These are phyloP conservation scores for Smutsia gigantea DNA, from an alignment of 2,797 vertebrate genomes.

Conservation along the genomic window DNA sequence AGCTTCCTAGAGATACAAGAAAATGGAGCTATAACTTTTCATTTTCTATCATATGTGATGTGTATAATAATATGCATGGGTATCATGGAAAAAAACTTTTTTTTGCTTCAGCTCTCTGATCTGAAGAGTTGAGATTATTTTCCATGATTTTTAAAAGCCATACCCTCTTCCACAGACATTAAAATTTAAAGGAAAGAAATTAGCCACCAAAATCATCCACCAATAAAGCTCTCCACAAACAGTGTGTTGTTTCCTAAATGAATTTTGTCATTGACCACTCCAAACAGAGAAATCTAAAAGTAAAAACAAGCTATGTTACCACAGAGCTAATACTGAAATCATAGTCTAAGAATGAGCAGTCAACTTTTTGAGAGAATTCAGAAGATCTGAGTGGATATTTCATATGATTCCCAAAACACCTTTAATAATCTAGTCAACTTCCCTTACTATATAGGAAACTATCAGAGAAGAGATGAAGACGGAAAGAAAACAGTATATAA, in stretches of 20 bases:
- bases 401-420: neutral
- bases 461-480: neutral
- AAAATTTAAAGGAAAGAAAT: slow-evolving; percentile 50
- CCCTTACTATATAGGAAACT: neutral
- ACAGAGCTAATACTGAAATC: neutral
- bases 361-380: neutral
- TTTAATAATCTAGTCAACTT: neutral
- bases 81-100: neutral
- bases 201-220: neutral
- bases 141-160: neutral
- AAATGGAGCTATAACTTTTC: slow-evolving; percentile 53
- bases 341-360: neutral
- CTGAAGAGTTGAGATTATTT: neutral
- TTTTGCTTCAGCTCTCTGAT: slow-evolving; percentile 26
- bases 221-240: slow-evolving; percentile 19
- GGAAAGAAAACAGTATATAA: neutral
- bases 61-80: neutral
- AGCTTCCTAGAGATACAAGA: slow-evolving; percentile 50
- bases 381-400: neutral
- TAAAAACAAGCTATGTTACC: neutral
- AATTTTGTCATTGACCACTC: neutral
- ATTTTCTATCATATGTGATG: slow-evolving; percentile 45
- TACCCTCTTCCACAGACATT: neutral
- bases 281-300: neutral
- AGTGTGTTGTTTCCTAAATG: neutral